These are phyloP conservation scores for Numida meleagris DNA, from an alignment of 2,113 vertebrate species.

Conservation along the genomic window DNA sequence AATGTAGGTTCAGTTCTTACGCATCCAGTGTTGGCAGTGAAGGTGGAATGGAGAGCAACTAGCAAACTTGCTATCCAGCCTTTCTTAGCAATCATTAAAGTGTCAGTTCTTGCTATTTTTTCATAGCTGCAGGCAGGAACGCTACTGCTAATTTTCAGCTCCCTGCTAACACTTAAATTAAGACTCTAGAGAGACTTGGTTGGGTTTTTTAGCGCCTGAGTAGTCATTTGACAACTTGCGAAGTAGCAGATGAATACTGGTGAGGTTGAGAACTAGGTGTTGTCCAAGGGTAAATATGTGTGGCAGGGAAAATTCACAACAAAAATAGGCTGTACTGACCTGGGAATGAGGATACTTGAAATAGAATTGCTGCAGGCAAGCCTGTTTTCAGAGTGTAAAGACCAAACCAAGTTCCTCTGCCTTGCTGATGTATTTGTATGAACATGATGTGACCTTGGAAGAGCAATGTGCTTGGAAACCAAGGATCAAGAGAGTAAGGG, in stretches of 20 bases:
- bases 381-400: slow-evolving; percentile 1
- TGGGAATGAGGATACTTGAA: slow-evolving; percentile 50
- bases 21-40: not conserved
- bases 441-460: slow-evolving; percentile 15
- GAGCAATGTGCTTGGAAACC: not conserved
- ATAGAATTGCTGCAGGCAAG: slow-evolving; percentile 36
- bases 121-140: slow-evolving; percentile 27
- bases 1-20: not conserved
- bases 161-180: slow-evolving; percentile 66
- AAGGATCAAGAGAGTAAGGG: not conserved
- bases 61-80: slow-evolving; percentile 23
- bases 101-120: slow-evolving; percentile 45
- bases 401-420: not conserved
- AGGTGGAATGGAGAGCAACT: slow-evolving; percentile 41
- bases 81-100: slow-evolving; percentile 59
- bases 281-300: slow-evolving; percentile 62
- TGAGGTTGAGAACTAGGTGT: slow-evolving; percentile 57
- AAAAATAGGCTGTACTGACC: slow-evolving; percentile 55
- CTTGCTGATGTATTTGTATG: not conserved
- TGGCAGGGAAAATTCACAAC: slow-evolving; percentile 41
- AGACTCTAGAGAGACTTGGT: slow-evolving; percentile 50
- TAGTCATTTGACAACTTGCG: slow-evolving; percentile 63
- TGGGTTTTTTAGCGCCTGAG: slow-evolving; percentile 53
- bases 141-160: slow-evolving; percentile 68
- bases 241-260: slow-evolving; percentile 58